A percentile compares a stretch with the other conserved stretches of the same genome.
phyloP scores from a whole-genome alignment of 2,888 invertebrate genomes.

The Ornithoptera priamus region DNA sequence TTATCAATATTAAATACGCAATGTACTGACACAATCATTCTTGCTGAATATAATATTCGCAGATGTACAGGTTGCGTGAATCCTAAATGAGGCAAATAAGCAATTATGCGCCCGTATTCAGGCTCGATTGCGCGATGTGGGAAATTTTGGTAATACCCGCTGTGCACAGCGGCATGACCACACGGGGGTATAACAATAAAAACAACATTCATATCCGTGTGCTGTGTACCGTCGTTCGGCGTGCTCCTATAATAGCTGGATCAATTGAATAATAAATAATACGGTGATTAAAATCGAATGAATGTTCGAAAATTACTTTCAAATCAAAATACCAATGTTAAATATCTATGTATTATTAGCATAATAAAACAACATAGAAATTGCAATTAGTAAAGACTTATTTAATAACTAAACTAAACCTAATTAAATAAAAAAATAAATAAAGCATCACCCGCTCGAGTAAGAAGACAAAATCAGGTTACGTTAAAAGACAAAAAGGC shows the following conservation, averaged over 20 bases:
- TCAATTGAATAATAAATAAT: not conserved
- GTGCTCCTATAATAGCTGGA: not conserved
- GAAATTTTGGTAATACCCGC: constrained; percentile 58
- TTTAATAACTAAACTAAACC: too few relatives aligned
- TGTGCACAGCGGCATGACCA: constrained; percentile 32
- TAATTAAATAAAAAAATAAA: too few relatives aligned
- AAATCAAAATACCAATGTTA: not conserved
- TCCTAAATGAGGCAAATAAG: constrained; percentile 75
- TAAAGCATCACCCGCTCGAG: too few relatives aligned
- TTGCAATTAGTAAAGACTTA: too few relatives aligned
- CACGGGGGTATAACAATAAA: constrained; percentile 24
- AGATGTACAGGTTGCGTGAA: constrained; percentile 55
- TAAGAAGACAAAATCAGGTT: not conserved
- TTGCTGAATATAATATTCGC: constrained; percentile 34
- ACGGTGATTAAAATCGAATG: not conserved
- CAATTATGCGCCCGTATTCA: constrained; percentile 71
- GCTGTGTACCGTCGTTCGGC: constrained; percentile 4
- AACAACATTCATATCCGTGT: constrained; percentile 4
- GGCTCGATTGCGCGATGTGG: constrained; percentile 65
- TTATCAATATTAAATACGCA: not conserved
- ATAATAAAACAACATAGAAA: too few relatives aligned
- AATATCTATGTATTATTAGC: too few relatives aligned
- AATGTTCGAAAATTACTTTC: not conserved
- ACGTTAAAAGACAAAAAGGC: not conserved
- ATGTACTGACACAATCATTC: constrained; percentile 8